Evolutionary conservation across 2,797 vertebrate genomes (phyloP).

Genomic region (Strix occidentalis): DNA sequence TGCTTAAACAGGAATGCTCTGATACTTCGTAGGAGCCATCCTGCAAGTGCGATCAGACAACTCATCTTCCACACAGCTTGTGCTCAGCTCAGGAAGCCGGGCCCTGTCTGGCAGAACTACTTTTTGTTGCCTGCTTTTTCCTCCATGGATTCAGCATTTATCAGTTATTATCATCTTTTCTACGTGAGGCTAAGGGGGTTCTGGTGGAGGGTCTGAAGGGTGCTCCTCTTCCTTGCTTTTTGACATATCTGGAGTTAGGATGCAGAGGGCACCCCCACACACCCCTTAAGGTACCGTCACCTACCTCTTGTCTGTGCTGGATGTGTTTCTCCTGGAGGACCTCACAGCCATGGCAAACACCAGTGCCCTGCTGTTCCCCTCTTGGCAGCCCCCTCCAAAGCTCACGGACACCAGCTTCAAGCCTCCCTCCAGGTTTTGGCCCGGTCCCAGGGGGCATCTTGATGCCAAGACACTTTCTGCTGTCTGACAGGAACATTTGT

Average conservation of each 20-base stretch:
- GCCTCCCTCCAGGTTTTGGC: neutral
- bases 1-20: neutral
- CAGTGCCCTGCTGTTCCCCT: neutral
- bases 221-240: neutral
- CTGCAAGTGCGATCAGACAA: neutral
- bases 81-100: neutral
- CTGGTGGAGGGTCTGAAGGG: neutral
- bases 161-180: neutral
- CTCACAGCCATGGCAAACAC: neutral
- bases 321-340: neutral
- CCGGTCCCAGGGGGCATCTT: neutral
- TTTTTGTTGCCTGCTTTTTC: neutral
- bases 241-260: neutral
- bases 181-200: neutral
- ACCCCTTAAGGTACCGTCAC: neutral
- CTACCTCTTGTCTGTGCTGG: neutral
- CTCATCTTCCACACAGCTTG: neutral
- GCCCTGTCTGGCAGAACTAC: neutral
- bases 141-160: neutral
- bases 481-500: neutral
- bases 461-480: neutral
- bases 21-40: neutral
- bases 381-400: rapidly evolving
- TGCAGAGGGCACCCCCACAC: neutral
- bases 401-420: neutral